phyloP scores from a whole-genome alignment of 2,888 invertebrate genomes.

The Penaeus monodon region DNA sequence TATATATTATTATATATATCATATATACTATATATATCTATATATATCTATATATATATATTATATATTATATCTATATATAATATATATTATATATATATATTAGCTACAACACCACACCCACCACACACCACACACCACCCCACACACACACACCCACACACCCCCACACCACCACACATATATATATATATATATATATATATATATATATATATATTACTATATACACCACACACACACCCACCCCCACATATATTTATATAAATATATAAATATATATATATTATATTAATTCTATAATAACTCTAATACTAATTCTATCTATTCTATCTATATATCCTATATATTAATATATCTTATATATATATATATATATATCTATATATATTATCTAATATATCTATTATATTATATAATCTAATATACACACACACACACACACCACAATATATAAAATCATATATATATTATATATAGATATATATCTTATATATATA shows the following conservation, averaged over 20 bases:
- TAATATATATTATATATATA: slow-evolving; percentile 10
- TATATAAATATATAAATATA: neutral
- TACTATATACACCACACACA: neutral
- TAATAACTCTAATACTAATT: no score
- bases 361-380: no score
- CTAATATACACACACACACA: no score
- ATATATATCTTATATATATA: no score
- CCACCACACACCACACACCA: neutral
- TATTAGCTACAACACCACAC: neutral
- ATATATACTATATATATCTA: neutral
- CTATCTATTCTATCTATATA: no score
- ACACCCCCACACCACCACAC: neutral
- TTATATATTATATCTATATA: slow-evolving; percentile 3
- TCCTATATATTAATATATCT: no score
- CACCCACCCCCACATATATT: neutral
- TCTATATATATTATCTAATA: no score
- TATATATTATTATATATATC: neutral
- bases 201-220: slow-evolving; percentile 3
- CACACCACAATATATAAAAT: no score
- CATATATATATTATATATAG: no score
- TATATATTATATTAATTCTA: no score
- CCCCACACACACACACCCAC: neutral
- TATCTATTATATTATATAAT: no score
- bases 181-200: neutral
- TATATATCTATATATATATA: slow-evolving; percentile 2